Conservation (phyloP, 2,113 vertebrate species). For the Python bivittatus region DNA sequence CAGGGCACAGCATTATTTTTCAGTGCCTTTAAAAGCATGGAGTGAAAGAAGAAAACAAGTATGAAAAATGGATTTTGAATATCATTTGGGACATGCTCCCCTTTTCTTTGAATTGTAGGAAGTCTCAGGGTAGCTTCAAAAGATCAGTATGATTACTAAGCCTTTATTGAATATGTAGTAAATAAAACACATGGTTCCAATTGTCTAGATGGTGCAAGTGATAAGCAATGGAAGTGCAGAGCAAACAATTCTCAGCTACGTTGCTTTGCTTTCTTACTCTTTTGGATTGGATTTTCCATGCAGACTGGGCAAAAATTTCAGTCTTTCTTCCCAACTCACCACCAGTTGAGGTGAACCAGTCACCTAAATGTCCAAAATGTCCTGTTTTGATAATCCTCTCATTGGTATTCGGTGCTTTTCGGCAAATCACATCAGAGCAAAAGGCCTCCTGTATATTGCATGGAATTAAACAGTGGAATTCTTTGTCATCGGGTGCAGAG, state of each 20-base stretch:
- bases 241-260: neutral
- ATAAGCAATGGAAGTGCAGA: neutral
- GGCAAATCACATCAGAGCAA: neutral
- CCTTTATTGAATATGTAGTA: neutral
- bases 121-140: constrained; percentile 7
- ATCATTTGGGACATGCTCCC: constrained; percentile 1
- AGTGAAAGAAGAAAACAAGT: constrained; percentile 19
- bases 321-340: neutral
- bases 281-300: neutral
- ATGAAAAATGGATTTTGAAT: constrained; percentile 21
- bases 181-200: neutral
- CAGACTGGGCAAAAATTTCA: neutral
- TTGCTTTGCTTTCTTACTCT: neutral
- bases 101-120: neutral
- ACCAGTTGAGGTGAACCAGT: neutral
- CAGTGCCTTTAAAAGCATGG: constrained; percentile 28
- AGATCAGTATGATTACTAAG: neutral
- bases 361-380: neutral
- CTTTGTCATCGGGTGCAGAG: neutral
- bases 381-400: neutral
- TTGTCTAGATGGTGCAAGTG: neutral
- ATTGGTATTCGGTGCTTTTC: neutral
- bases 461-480: neutral
- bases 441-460: no score
- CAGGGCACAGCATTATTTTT: constrained; percentile 26